Conservation (phyloP, 2,888 invertebrate species). For the Melanargia galathea region DNA sequence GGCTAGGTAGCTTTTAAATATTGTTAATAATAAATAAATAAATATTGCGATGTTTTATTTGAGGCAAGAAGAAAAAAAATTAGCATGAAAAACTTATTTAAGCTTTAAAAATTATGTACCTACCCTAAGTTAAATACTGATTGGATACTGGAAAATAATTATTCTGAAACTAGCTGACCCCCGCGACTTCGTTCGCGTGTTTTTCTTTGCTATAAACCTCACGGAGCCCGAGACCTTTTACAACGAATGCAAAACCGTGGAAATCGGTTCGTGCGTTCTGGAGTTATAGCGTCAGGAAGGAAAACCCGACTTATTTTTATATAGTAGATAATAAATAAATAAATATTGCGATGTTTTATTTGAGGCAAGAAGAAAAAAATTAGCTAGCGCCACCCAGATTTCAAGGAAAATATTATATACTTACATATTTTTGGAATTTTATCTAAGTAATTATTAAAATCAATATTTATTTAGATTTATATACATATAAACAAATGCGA, state of each 20-base stretch:
- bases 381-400: neutral
- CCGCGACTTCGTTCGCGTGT: no score
- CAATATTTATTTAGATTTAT: constrained; percentile 3
- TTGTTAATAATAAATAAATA: neutral
- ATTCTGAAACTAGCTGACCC: no score
- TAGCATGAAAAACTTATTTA: neutral
- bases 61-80: neutral
- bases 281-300: no score
- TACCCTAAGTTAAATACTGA: no score
- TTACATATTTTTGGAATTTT: constrained; percentile 8
- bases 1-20: constrained; percentile 39
- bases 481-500: neutral
- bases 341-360: neutral
- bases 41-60: neutral
- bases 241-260: no score
- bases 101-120: neutral
- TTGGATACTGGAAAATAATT: no score
- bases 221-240: no score
- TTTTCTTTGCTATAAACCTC: no score
- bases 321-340: neutral
- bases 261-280: no score
- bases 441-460: neutral
- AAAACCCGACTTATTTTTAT: no score
- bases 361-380: neutral
- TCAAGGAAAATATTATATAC: constrained; percentile 7